Conservation (phyloP, 1,140 invertebrate genomes). For the Halyomorpha halys region DNA sequence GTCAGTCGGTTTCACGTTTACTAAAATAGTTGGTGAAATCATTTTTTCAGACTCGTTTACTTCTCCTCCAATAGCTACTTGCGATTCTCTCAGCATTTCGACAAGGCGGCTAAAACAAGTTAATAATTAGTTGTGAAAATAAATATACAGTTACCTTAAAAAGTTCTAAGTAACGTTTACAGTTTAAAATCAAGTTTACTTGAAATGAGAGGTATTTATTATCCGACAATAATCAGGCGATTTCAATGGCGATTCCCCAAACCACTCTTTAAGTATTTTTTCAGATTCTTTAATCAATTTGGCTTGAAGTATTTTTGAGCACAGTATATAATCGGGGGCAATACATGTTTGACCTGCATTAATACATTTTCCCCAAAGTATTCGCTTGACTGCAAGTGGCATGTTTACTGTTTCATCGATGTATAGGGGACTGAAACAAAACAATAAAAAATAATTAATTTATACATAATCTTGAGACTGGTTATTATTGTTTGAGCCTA, state of each 20-base stretch:
- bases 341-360: conserved; percentile 97
- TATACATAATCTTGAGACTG: too few species aligned
- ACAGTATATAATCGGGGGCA: conserved; percentile 95
- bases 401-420: conserved; percentile 70
- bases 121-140: background rate
- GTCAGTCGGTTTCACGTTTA: conserved; percentile 57
- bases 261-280: conserved; percentile 70
- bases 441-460: background rate
- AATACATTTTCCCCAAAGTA: conserved; percentile 91
- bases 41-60: conserved; percentile 59
- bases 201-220: conserved; percentile 71
- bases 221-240: conserved; percentile 78
- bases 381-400: conserved; percentile 57
- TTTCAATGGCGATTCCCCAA: conserved; percentile 64
- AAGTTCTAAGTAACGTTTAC: background rate
- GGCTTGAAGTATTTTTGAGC: conserved; percentile 59
- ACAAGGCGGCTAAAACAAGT: conserved; percentile 49
- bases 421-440: conserved; percentile 61
- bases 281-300: conserved; percentile 56
- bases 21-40: conserved; percentile 75
- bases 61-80: conserved; percentile 66
- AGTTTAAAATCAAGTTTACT: conserved; percentile 45
- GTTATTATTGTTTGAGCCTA: too few species aligned
- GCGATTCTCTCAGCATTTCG: conserved; percentile 51
- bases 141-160: background rate